Percentiles rank a stretch among this genome's conserved stretches.
Evolutionary conservation across 2,888 invertebrate genomes (phyloP).

Genomic region (Microctonus brassicae): DNA sequence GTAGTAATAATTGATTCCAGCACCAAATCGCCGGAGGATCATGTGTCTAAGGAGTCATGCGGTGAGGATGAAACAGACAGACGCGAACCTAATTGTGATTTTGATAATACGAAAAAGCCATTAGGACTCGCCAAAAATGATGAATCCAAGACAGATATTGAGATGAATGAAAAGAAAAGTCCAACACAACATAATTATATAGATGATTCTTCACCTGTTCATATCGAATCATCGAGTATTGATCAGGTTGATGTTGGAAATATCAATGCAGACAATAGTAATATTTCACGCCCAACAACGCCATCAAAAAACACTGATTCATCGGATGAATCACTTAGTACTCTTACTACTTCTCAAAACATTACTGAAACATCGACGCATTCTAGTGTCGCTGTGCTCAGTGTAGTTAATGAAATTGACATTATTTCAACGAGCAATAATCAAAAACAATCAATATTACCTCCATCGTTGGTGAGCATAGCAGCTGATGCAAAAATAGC

Average conservation of each 20-base stretch:
- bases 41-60: conserved; percentile 71
- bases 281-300: neutral
- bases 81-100: conserved; percentile 30
- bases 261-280: neutral
- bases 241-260: neutral
- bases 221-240: neutral
- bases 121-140: neutral
- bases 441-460: conserved; percentile 47
- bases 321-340: neutral
- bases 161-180: conserved; percentile 17
- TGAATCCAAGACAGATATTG: neutral
- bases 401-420: conserved; percentile 41
- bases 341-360: conserved; percentile 17
- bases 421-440: conserved; percentile 44
- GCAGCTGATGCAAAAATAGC: conserved; percentile 63
- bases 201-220: neutral
- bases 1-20: conserved; percentile 76
- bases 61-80: conserved; percentile 52
- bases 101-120: neutral
- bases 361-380: conserved; percentile 37
- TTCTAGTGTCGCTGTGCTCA: conserved; percentile 31
- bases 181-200: conserved; percentile 10
- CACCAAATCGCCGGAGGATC: conserved; percentile 76
- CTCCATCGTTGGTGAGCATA: conserved; percentile 55
- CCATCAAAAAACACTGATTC: neutral